phyloP scores from a whole-genome alignment of 2,113 vertebrate species.

The Corapipo altera region DNA sequence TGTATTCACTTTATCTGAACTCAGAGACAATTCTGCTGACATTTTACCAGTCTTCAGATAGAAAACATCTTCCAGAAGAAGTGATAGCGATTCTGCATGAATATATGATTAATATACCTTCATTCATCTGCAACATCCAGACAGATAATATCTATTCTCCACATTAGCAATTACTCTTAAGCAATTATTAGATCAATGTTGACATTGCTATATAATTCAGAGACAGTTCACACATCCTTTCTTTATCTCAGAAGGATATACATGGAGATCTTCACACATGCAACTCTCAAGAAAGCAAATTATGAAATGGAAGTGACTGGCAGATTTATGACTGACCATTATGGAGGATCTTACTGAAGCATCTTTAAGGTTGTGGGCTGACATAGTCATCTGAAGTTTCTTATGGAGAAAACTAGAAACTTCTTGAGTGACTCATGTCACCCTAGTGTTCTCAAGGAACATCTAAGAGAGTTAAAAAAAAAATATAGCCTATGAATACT shows the following conservation, averaged over 20 bases:
- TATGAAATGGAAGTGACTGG: not conserved
- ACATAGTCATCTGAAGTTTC: not conserved
- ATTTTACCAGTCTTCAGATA: not conserved
- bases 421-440: not conserved
- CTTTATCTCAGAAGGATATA: not conserved
- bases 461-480: not conserved
- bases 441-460: not conserved
- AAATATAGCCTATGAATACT: not conserved
- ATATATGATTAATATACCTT: not conserved
- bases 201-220: not conserved
- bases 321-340: not conserved
- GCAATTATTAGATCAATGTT: not conserved
- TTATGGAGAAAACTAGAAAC: not conserved
- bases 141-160: not conserved
- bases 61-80: not conserved
- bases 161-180: not conserved
- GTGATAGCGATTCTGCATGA: not conserved
- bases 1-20: not conserved
- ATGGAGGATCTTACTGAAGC: not conserved
- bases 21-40: not conserved
- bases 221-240: not conserved
- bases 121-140: not conserved
- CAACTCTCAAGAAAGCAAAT: not conserved
- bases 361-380: not conserved
- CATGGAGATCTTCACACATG: not conserved